These are phyloP conservation scores for Papilio aristodemus DNA, from an alignment of 1,140 invertebrate species.

Conservation along the genomic window DNA sequence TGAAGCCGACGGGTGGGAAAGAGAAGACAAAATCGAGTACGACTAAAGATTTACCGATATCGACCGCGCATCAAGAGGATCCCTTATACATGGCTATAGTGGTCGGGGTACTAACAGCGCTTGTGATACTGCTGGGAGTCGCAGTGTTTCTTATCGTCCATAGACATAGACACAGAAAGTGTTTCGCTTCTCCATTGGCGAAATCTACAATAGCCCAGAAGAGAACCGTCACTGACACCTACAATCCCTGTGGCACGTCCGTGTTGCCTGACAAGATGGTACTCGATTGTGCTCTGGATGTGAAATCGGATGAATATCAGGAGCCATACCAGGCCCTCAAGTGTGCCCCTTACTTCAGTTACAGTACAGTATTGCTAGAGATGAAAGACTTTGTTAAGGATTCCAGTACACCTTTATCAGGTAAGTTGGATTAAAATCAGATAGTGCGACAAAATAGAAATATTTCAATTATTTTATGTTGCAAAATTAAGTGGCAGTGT, in stretches of 20 bases:
- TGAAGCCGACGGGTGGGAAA: constrained; percentile 68
- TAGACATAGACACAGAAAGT: constrained; percentile 88
- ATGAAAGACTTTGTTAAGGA: constrained; percentile 86
- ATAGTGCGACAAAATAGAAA: too few relatives aligned
- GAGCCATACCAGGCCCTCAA: constrained; percentile 89
- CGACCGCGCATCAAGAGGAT: constrained; percentile 86
- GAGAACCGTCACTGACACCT: constrained; percentile 54
- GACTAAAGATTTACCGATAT: constrained; percentile 82
- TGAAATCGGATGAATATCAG: constrained; percentile 88
- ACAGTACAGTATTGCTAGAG: constrained; percentile 88
- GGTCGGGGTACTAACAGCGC: constrained; percentile 88
- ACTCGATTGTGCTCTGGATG: constrained; percentile 72
- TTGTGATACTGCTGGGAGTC: constrained; percentile 87
- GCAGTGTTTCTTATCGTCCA: constrained; percentile 89
- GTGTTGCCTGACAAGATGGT: constrained; percentile 81
- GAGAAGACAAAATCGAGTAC: constrained; percentile 79
- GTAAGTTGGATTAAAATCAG: constrained; percentile 48
- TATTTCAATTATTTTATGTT: too few relatives aligned
- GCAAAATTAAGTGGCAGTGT: too few relatives aligned
- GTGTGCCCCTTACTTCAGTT: constrained; percentile 89
- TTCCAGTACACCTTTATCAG: constrained; percentile 80
- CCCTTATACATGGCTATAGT: constrained; percentile 90
- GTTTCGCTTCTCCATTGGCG: constrained; percentile 86
- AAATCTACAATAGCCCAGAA: constrained; percentile 80
- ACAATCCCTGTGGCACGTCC: constrained; percentile 75